Percentiles rank a stretch among this genome's conserved stretches.
phyloP scores from a whole-genome alignment of 2,797 vertebrate species.

The Pseudochirops corinnae region DNA sequence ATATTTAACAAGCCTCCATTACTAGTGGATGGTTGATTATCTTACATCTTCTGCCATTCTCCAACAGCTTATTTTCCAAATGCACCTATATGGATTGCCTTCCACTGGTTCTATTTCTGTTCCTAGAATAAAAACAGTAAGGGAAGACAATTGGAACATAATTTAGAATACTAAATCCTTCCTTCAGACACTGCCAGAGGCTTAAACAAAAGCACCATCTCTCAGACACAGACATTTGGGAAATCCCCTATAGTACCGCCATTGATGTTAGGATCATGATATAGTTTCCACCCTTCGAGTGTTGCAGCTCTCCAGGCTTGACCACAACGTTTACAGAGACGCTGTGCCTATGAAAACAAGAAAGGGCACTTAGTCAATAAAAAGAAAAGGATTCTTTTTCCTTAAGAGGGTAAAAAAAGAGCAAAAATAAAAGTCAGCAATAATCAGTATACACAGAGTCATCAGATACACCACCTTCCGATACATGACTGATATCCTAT shows the following conservation, averaged over 20 bases:
- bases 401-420: not conserved
- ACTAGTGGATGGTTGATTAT: slow-evolving; percentile 30
- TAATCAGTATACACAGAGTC: not conserved
- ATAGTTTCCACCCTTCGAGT: slow-evolving; percentile 98
- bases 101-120: slow-evolving; percentile 92
- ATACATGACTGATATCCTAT: not conserved
- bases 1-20: slow-evolving; percentile 15
- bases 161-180: slow-evolving; percentile 48
- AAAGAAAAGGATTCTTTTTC: not conserved
- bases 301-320: slow-evolving; percentile 99
- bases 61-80: slow-evolving; percentile 99
- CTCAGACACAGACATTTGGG: slow-evolving; percentile 5
- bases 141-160: slow-evolving; percentile 16
- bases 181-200: slow-evolving; percentile 42
- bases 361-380: not conserved
- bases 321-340: slow-evolving; percentile 96
- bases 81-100: slow-evolving; percentile 95
- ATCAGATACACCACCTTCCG: not conserved
- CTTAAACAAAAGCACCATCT: slow-evolving; percentile 25
- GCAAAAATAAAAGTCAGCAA: not conserved
- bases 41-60: slow-evolving; percentile 97
- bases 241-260: slow-evolving; percentile 86
- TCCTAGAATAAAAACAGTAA: slow-evolving; percentile 79
- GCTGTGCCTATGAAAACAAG: slow-evolving; percentile 90
- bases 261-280: slow-evolving; percentile 95